A percentile compares a stretch with the other conserved stretches of the same genome.
phyloP scores from a whole-genome alignment of 1,140 invertebrate genomes.

The Pinna nobilis region DNA sequence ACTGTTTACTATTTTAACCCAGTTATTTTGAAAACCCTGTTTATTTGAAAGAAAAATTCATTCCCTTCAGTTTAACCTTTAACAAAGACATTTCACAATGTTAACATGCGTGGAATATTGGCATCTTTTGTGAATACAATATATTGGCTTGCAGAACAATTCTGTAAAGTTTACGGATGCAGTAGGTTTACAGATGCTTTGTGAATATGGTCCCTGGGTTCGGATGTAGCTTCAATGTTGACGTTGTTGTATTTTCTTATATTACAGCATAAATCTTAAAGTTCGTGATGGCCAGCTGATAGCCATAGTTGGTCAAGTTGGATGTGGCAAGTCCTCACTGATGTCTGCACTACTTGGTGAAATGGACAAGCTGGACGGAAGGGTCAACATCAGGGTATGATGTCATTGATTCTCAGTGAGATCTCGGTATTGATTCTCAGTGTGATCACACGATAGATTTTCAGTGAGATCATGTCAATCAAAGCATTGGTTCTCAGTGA shows the following conservation, averaged over 20 bases:
- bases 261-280: slow-evolving; percentile 51
- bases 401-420: not conserved
- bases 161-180: not conserved
- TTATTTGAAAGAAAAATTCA: no score
- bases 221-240: not conserved
- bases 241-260: not conserved
- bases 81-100: no score
- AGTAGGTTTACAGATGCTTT: no score
- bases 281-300: slow-evolving; percentile 71
- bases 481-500: no score
- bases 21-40: no score
- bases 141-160: no score
- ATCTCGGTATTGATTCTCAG: not conserved
- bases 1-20: no score
- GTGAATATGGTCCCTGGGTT: not conserved
- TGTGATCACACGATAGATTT: no score
- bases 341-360: slow-evolving; percentile 79
- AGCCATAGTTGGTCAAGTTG: slow-evolving; percentile 78
- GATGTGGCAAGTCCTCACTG: slow-evolving; percentile 83
- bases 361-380: slow-evolving; percentile 64
- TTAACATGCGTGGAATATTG: no score
- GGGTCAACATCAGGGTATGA: slow-evolving; percentile 81
- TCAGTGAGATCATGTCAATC: no score
- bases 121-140: no score
- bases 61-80: no score